Evolutionary conservation across 2,797 vertebrate species (phyloP).

Genomic region (Tolypeutes matacus): DNA sequence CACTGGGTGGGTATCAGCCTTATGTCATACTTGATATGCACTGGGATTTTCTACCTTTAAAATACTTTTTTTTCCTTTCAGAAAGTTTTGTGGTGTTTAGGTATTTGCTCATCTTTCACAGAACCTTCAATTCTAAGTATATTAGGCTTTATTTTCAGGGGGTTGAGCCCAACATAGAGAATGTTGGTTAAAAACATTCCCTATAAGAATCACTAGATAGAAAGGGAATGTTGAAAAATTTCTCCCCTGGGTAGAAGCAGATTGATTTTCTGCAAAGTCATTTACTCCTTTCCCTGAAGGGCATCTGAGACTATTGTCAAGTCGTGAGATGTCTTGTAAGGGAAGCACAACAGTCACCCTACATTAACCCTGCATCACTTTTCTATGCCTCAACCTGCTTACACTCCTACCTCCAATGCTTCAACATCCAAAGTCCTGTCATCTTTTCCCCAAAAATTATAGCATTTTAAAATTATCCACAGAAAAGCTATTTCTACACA

Average conservation of each 20-base stretch:
- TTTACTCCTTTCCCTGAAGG: neutral
- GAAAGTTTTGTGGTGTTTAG: constrained; percentile 54
- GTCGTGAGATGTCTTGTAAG: neutral
- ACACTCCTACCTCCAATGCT: neutral
- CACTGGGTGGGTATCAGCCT: constrained; percentile 76
- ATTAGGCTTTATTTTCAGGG: constrained; percentile 27
- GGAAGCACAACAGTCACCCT: neutral
- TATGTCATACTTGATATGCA: constrained; percentile 76
- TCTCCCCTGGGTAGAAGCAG: constrained; percentile 41
- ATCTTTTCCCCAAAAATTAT: neutral
- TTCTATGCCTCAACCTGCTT: neutral
- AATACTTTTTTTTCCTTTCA: constrained; percentile 56
- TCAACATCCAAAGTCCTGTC: neutral
- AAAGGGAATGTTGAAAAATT: constrained; percentile 37
- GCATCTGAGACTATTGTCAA: neutral
- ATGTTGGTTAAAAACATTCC: constrained; percentile 36
- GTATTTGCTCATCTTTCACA: constrained; percentile 56
- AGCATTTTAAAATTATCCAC: neutral
- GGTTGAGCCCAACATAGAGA: neutral
- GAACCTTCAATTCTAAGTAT: constrained; percentile 47
- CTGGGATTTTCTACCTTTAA: constrained; percentile 73
- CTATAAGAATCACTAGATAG: neutral
- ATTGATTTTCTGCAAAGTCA: constrained; percentile 20
- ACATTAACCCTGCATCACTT: neutral
- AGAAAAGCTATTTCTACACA: constrained; percentile 54